Base-by-base conservation (phyloP, 1,140 invertebrate genomes). In the Phthorimaea operculella region DNA sequence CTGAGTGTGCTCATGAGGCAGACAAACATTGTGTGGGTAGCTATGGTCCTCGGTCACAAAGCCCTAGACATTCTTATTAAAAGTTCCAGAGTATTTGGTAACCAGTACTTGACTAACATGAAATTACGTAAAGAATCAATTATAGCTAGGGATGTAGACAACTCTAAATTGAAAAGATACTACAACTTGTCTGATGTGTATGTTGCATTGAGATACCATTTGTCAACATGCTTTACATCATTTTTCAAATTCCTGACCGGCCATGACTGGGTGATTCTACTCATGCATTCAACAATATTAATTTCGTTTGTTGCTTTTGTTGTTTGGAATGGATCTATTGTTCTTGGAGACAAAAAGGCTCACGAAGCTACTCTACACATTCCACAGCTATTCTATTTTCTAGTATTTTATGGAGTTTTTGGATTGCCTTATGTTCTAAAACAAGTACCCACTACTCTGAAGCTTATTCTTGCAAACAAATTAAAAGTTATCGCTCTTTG, bases 11-110 rank as follows among this genome's bases (percentile, higher is more conserved):
- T 95, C 1, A 92, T 95, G 71, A 88, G 98, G 10, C 98, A 99
- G 86, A 98, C 96, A 0, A 98, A 98, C 84, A 90, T 98, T 28
- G 88, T 97, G 15, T 99, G 96, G 96, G 87, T 98, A 0, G 88
- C 88, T 18, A 93, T 96, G 86, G 77, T 93, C 47, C 88, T 88
- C 47, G 86, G 88, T 1, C 88, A 89, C 66, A 86, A 78, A 65
- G 57, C 76, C 1, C 59, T 88, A 9, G 79, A 87, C 66, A 58
- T 74, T 17, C 53, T 72, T 4, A 63, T 85, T 10, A 66, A 57
- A 48, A 79, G 67, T 15, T 84, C 79, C 2, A 62, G 76, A 28
- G 79, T 84, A 0, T 82, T 68, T 28, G 79, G 73, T n/a, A 82
- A 82, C 57, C 55, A 55, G 10, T 70, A 68, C 39, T 52, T 81